Percentiles rank a stretch among this genome's conserved stretches.
Conservation (phyloP, 2,888 invertebrate species). For the Coenonympha arcania region DNA sequence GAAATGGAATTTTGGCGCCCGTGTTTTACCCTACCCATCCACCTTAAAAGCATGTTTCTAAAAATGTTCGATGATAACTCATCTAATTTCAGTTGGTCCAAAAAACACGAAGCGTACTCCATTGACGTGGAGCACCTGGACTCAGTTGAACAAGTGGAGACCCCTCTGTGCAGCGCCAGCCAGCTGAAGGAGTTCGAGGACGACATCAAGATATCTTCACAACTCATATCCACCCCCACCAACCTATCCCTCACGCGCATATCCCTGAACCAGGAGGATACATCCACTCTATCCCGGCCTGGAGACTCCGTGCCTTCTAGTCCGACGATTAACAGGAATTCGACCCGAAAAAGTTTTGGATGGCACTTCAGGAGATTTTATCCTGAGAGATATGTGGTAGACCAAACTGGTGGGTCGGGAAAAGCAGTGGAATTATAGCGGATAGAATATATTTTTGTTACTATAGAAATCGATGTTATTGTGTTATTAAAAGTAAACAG, state of each 20-base stretch:
- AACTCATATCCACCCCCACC: conserved; percentile 41
- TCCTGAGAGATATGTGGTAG: conserved; percentile 37
- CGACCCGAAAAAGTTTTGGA: conserved; percentile 54
- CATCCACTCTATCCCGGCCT: conserved; percentile 36
- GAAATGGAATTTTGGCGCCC: not conserved
- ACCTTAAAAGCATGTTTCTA: not conserved
- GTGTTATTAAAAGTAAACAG: too few species aligned
- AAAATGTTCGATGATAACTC: not conserved
- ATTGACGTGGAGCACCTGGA: conserved; percentile 79
- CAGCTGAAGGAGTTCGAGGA: conserved; percentile 69
- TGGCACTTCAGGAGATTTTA: conserved; percentile 56
- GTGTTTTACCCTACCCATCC: not conserved
- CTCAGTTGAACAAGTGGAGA: conserved; percentile 77
- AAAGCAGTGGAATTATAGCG: not conserved
- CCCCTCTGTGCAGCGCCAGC: conserved; percentile 85
- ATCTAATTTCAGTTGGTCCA: conserved; percentile 62
- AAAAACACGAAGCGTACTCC: conserved; percentile 71
- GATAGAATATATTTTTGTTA: too few species aligned
- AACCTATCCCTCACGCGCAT: conserved; percentile 38
- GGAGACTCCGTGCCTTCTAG: conserved; percentile 47
- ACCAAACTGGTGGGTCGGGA: conserved; percentile 24
- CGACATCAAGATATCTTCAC: conserved; percentile 50
- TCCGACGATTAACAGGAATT: conserved; percentile 42
- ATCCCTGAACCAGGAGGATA: conserved; percentile 43
- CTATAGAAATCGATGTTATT: too few species aligned